A percentile compares a stretch with the other conserved stretches of the same genome.
These are phyloP conservation scores for Bergia puertoricense DNA, from an alignment of 92 coral and sea anemone species.

Conservation along the genomic window DNA sequence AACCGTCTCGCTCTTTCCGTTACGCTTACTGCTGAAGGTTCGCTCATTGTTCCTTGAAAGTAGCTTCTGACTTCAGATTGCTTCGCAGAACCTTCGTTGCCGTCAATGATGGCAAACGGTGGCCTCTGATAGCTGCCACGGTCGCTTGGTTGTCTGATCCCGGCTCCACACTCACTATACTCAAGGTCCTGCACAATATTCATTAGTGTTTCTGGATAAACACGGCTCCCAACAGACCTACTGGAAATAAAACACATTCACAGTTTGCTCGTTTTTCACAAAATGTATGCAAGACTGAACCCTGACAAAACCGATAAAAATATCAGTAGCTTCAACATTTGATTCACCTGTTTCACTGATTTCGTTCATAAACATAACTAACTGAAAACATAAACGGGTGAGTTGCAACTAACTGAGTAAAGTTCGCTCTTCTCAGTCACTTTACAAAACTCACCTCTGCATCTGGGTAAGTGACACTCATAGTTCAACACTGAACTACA, in stretches of 20 bases:
- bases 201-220: constrained; percentile 22
- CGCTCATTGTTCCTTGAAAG: neutral
- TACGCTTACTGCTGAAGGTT: neutral
- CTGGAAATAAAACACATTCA: neutral
- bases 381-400: neutral
- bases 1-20: neutral
- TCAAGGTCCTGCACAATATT: constrained; percentile 32
- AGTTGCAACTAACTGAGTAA: neutral
- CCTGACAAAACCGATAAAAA: neutral
- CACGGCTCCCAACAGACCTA: neutral
- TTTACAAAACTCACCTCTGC: too few species aligned
- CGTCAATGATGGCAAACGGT: constrained; percentile 5
- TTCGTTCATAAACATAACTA: neutral
- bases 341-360: too few species aligned
- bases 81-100: neutral
- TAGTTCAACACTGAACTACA: neutral
- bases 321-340: neutral
- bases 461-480: neutral
- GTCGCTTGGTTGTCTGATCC: neutral
- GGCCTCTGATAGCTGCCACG: constrained; percentile 17
- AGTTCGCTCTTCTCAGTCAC: too few species aligned
- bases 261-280: neutral
- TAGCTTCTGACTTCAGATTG: neutral
- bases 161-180: neutral
- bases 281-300: neutral